Evolutionary conservation across 2,888 invertebrate genomes (phyloP), one percentile per base, ranked within the genome.

Genomic region (Lasioglossum pauxillum): DNA sequence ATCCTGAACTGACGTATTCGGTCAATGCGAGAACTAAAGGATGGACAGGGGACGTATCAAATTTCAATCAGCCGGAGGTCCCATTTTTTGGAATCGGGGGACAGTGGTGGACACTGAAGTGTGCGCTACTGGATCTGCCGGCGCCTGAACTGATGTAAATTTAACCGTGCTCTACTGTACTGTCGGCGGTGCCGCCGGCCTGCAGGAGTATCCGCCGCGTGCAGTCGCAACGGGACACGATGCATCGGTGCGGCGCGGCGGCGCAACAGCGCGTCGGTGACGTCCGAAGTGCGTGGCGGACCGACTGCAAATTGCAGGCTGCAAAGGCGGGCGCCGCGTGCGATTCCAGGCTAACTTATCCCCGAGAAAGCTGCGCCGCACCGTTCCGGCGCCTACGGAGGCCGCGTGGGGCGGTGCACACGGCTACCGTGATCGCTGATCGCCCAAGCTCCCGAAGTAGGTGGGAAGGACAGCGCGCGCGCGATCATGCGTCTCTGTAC

Each of bases 251-350:
- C 31, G 64, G 16, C n/a, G 57, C 57, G n/a, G 57, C 57, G 57
- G 57, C 57, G n/a, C n/a, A n/a, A 57, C 57, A 23, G 49, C 49
- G 57, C 57, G 72, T 23, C 76, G 53, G 77, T 75, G 80, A 81
- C 85, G 85, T 85, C 69, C 78, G 31, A 46, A 75, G 82, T 82
- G 76, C 81, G 87, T 82, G 76, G 77, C 80, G 76, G 71, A 71
- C 80, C 79, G 80, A 69, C 72, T 79, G 83, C 75, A 86, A 87
- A 81, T 86, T 82, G 84, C 79, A 81, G 69, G 57, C 86, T 75
- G 75, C 75, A 77, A 81, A 53, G 75, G 67, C 60, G 77, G 57
- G 67, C 71, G 75, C 23, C 79, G 75, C 79, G 80, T 80, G 86
- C 86, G 80, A 80, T 73, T 72, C 75, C 49, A 23, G 41, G 75